A percentile compares a stretch with the other conserved stretches of the same genome.
Conservation (phyloP, 2,113 vertebrate genomes). For the Melierax canorus region DNA sequence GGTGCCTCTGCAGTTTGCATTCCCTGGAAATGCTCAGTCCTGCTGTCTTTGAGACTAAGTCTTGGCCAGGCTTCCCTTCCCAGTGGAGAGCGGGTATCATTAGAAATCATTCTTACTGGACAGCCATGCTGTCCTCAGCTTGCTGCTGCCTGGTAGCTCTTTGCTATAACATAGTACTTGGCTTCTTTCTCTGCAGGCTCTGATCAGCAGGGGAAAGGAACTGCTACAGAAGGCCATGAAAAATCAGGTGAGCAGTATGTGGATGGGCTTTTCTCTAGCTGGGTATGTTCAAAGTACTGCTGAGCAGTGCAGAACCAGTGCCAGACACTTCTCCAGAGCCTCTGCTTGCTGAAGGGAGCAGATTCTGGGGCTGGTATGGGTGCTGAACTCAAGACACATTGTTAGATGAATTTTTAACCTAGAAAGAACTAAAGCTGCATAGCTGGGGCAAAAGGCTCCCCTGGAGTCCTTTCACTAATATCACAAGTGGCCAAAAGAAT, state of each 20-base stretch:
- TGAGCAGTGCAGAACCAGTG: background rate
- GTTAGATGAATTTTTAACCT: background rate
- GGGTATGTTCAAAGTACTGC: background rate
- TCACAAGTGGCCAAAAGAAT: background rate
- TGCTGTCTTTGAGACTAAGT: background rate
- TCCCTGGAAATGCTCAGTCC: background rate
- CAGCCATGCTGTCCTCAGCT: background rate
- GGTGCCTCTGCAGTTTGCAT: background rate
- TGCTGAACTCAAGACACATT: background rate
- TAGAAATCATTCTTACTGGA: background rate
- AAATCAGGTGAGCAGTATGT: constrained; percentile 77
- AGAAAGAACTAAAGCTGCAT: background rate
- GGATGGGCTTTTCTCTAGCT: background rate
- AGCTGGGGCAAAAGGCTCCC: background rate
- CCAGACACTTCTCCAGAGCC: background rate
- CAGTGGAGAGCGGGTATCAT: background rate
- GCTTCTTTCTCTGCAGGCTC: constrained; percentile 60
- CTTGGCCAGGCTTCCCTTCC: background rate
- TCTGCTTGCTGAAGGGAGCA: background rate
- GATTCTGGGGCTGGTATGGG: background rate
- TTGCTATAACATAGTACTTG: background rate
- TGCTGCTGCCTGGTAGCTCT: background rate
- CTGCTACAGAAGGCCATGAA: constrained; percentile 85
- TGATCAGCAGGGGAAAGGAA: constrained; percentile 83
- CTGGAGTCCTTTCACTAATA: background rate